These are phyloP conservation scores for Toxotes chatareus DNA, from an alignment of 2,113 vertebrate genomes.

Conservation along the genomic window DNA sequence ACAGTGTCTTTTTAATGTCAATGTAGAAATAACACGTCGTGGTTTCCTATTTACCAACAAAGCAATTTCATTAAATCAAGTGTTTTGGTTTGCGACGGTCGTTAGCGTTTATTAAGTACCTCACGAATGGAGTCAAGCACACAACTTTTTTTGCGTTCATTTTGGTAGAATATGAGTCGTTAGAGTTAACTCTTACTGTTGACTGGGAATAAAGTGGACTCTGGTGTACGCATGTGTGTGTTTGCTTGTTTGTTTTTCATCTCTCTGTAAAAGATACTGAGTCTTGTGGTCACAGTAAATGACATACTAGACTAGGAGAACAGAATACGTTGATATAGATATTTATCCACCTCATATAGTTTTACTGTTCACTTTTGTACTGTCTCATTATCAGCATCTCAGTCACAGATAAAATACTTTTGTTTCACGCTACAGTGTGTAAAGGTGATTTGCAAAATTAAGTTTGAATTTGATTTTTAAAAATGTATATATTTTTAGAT, in stretches of 20 bases:
- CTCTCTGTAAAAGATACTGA: not conserved
- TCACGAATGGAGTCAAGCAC: not conserved
- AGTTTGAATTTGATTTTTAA: no score
- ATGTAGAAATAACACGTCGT: not conserved
- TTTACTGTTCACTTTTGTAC: no score
- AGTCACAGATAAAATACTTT: no score
- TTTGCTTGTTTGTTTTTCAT: not conserved
- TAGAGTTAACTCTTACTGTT: not conserved
- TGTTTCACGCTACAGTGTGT: no score
- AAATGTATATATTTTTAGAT: not conserved
- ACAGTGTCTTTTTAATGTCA: fast-evolving
- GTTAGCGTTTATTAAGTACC: not conserved
- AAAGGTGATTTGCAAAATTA: no score
- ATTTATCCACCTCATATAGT: no score
- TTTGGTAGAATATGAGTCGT: not conserved
- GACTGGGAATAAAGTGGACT: not conserved
- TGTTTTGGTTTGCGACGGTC: conserved; percentile 20
- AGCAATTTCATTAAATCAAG: not conserved
- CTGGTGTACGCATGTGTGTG: not conserved
- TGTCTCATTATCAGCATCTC: no score
- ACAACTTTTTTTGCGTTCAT: not conserved
- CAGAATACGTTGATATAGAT: no score
- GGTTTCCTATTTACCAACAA: no score
- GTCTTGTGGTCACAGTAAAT: not conserved
- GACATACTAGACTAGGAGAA: not conserved